Evolutionary conservation across 64 coral and sea anemone species (phyloP), one percentile per base, ranked within the genome.

Genomic region (Dendrophyllia cribrosa): DNA sequence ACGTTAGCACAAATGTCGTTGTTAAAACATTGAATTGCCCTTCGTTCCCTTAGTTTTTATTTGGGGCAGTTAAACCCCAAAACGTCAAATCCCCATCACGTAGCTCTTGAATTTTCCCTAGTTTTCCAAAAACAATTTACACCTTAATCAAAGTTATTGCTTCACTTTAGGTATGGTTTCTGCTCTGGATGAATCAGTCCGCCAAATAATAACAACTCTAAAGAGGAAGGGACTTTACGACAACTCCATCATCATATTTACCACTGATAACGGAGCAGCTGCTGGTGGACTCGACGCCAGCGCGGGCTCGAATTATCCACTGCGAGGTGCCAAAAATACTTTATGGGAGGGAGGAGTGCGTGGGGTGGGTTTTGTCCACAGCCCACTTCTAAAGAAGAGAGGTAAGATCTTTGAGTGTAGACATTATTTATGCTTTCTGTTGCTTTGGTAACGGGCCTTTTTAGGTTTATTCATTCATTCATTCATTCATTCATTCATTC

Each of bases 311-410:
- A 97, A 97, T 66, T 97, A 75, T 85, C 95, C 95, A 56, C 92
- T 97, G n/a, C 88, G 95, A 52, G 95, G 95, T 94, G 82, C 87
- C 59, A 97, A 97, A 46, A 97, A 97, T 65, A 94, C 95, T 49
- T 66, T 97, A 47, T 97, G 95, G 95, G 95, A 97, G 91, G 95
- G 95, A 70, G 95, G 95, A 58, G 95, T 97, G 17, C 92, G 95
- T 49, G 95, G 81, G 5, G 95, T 97, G 6, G 88, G 90, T 60
- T 97, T 97, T 87, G 92, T 97, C 5, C 95, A 97, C 84, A 97
- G 95, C 64, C 95, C 95, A 1, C 88, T 97, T 23, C 81, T 97
- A n/a, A 97, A 88, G 91, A 89, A 92, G 53, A 90, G 85, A 71
- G 88, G 95, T 97, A 82, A 91, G 86, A 58, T 19, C 24, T 25